A percentile compares a stretch with the other conserved stretches of the same genome.
Conservation (phyloP, 2,113 vertebrate species). For the Esox niger region DNA sequence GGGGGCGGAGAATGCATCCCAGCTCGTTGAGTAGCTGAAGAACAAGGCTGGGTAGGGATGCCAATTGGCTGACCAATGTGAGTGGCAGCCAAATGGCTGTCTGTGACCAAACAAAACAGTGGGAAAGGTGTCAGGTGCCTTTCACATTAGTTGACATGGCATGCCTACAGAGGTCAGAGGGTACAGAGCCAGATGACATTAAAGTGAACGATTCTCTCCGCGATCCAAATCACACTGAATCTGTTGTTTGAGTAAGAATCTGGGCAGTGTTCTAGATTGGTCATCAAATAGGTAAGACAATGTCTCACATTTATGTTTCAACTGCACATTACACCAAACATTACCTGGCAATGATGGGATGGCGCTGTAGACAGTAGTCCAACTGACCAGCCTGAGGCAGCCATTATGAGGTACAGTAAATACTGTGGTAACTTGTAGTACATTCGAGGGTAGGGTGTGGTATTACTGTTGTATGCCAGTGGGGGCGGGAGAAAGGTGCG, state of each 20-base stretch:
- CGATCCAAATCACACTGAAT: not conserved
- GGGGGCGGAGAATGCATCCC: conserved; percentile 93
- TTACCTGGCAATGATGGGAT: conserved; percentile 24
- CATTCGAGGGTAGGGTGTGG: conserved; percentile 51
- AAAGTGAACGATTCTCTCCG: not conserved
- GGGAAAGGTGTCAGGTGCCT: not conserved
- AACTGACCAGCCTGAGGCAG: conserved; percentile 7
- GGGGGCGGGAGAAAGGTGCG: conserved; percentile 51
- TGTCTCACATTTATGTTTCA: too few relatives aligned
- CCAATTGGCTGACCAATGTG: conserved; percentile 61
- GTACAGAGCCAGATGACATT: not conserved
- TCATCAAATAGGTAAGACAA: too few relatives aligned
- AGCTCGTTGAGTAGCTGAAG: conserved; percentile 70
- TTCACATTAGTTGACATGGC: not conserved
- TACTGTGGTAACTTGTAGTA: conserved; percentile 19
- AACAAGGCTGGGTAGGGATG: conserved; percentile 66
- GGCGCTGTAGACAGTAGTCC: not conserved
- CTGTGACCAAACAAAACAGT: conserved; percentile 36
- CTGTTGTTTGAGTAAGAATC: too few relatives aligned
- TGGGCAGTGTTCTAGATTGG: too few relatives aligned
- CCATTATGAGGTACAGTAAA: conserved; percentile 5
- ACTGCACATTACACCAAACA: too few relatives aligned
- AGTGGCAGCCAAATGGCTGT: conserved; percentile 61
- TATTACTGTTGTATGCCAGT: conserved; percentile 52
- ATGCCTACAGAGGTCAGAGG: not conserved